These are phyloP conservation scores for Cranoglanis bouderius DNA, from an alignment of 2,113 vertebrate genomes.

Conservation along the genomic window DNA sequence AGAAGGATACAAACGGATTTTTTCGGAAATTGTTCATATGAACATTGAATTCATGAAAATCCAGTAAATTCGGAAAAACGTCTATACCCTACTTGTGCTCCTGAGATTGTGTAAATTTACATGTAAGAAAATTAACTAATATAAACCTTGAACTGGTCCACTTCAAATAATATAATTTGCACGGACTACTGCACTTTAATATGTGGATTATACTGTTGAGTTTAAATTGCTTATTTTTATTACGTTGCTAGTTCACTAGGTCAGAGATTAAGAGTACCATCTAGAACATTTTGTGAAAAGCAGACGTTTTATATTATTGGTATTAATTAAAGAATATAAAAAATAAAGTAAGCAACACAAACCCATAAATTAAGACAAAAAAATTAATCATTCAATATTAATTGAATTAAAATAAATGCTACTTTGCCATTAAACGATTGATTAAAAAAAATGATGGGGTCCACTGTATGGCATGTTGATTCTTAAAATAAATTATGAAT, in stretches of 20 bases:
- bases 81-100: neutral
- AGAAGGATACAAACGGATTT: neutral
- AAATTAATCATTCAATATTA: no score
- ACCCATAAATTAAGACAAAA: no score
- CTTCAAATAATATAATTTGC: neutral
- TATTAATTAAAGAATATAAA: no score
- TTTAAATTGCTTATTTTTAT: neutral
- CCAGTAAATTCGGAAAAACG: neutral
- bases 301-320: no score
- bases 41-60: neutral
- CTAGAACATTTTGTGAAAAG: no score
- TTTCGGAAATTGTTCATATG: no score
- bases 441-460: neutral
- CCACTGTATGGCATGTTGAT: neutral
- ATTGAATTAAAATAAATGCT: no score
- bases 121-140: neutral
- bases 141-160: neutral
- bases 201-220: neutral
- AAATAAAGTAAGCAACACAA: no score
- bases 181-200: neutral
- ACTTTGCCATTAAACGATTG: neutral
- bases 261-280: no score
- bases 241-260: neutral
- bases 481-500: neutral
- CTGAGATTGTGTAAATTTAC: neutral